Base-by-base conservation (phyloP, 2,888 invertebrate species). In the Drosophila engyochracea region DNA sequence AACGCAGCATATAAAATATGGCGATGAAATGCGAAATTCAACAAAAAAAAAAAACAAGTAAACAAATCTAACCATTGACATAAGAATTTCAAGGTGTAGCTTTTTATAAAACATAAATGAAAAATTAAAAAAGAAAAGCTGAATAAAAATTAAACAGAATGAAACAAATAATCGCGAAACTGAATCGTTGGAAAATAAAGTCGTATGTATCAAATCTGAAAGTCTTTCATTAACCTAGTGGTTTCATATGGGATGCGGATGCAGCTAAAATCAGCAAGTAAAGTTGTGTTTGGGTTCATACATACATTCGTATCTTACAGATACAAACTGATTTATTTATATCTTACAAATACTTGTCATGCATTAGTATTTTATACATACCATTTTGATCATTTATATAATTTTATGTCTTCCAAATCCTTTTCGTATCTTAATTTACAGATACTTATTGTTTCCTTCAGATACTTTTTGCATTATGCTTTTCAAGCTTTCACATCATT, bases 1-100 rank as follows among this genome's bases (percentile, higher is more conserved):
- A 78, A 63, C 66, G 75, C 81, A 75, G 78, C 80, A 81, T 81
- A 81, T 81, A 64, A 79, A 76, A 79, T 79, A 76, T 76, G 79
- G 80, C 75, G 61, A 76, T 62, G 30, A 33, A 76, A 62, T 51
- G 49, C 61, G 41, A 54, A 62, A 62, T 41, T 37, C 55, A 51
- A 59, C 53, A 37, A 52, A 76, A 41, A 16, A 63, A 63, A 57
- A 28, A 28, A 19, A 10, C 5, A 28, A 28, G 22, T n/a, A 41
- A 58, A 12, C 14, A 58, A 41, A 22, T 10, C n/a, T n/a, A 30
- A 41, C 30, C 14, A 30, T 80, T 67, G 51, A 53, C 59, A 54
- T 39, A 55, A 62, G 61, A 63, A 67, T 72, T 58, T 74, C 72
- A 70, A 72, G 51, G 83, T 80, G 83, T 84, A 83, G 85, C 84